Percentiles rank a stretch among this genome's conserved stretches.
These are phyloP conservation scores for Montipora efflorescens DNA, from an alignment of 64 coral and sea anemone species.

Conservation along the genomic window DNA sequence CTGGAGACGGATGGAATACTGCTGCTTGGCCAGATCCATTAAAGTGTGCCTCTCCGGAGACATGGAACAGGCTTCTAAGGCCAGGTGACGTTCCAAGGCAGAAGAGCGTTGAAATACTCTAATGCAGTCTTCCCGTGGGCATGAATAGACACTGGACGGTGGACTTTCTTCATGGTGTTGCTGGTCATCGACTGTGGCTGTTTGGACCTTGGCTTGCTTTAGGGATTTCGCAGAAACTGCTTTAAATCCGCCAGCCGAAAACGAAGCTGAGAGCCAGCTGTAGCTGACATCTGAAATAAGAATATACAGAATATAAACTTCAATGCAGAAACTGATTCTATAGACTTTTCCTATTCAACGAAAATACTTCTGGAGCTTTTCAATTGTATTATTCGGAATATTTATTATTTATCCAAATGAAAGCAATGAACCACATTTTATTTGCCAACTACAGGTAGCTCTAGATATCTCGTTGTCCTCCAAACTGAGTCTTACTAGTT, in stretches of 20 bases:
- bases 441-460: too few relatives aligned
- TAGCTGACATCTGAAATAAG: constrained; percentile 35
- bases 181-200: neutral
- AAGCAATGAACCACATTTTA: too few relatives aligned
- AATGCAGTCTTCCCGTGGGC: neutral
- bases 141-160: constrained; percentile 6
- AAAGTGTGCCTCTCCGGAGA: constrained; percentile 36
- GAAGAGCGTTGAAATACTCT: constrained; percentile 6
- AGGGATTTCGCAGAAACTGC: neutral
- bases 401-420: too few relatives aligned
- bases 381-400: too few relatives aligned
- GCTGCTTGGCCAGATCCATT: constrained; percentile 40
- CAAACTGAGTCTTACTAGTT: too few relatives aligned
- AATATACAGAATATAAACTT: neutral
- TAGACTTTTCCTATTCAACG: too few relatives aligned
- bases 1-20: constrained; percentile 15
- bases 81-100: constrained; percentile 46
- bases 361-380: too few relatives aligned
- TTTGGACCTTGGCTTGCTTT: neutral
- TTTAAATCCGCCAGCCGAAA: constrained; percentile 38
- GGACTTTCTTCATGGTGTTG: neutral
- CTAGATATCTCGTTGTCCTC: too few relatives aligned
- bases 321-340: too few relatives aligned
- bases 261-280: constrained; percentile 6
- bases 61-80: constrained; percentile 22